phyloP scores from a whole-genome alignment of 2,797 vertebrate species.

The Lepus oiostolus region DNA sequence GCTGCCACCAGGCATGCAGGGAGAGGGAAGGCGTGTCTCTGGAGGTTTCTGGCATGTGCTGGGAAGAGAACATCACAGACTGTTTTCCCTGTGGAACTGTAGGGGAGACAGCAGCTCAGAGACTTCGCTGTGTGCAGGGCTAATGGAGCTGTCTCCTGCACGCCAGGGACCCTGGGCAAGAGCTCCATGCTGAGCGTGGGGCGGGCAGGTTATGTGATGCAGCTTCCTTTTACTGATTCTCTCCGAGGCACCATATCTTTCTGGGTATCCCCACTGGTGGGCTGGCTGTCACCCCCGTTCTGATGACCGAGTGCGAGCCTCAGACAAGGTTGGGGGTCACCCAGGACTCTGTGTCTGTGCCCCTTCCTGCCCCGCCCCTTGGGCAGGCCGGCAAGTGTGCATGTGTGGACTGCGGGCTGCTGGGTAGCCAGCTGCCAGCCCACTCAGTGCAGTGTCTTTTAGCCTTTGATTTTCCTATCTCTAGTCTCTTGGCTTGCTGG shows the following conservation, averaged over 20 bases:
- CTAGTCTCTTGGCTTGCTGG: neutral
- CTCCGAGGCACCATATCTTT: neutral
- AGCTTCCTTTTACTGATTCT: neutral
- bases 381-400: neutral
- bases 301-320: neutral
- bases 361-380: neutral
- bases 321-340: neutral
- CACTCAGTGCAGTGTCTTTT: neutral
- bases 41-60: neutral
- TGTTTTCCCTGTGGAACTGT: neutral
- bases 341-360: neutral
- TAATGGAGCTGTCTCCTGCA: neutral
- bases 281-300: neutral
- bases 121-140: neutral
- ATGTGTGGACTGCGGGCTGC: neutral
- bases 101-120: slow-evolving; percentile 9
- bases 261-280: neutral
- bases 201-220: too few relatives aligned
- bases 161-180: neutral
- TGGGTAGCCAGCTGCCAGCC: neutral
- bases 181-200: neutral
- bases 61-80: neutral
- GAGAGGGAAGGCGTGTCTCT: neutral
- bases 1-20: neutral
- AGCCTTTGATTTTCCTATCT: slow-evolving; percentile 32